These are phyloP conservation scores for Ruditapes philippinarum DNA, from an alignment of 1,140 invertebrate genomes.

Conservation along the genomic window DNA sequence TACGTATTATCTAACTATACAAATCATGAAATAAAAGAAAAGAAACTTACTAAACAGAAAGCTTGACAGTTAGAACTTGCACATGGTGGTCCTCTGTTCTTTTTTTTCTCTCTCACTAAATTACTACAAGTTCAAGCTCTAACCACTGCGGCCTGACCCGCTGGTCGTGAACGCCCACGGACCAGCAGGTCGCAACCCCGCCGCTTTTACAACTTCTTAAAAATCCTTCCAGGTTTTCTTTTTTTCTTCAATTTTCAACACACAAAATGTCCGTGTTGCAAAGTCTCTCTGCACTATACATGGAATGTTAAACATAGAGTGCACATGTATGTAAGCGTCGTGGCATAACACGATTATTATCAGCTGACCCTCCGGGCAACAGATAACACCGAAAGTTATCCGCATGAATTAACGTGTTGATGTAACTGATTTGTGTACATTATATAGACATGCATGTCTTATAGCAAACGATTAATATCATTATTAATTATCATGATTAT, in stretches of 20 bases:
- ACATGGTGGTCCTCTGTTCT: no score
- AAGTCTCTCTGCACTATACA: background rate
- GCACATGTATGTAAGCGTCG: no score
- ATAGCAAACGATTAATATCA: no score
- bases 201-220: background rate
- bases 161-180: background rate
- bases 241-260: background rate
- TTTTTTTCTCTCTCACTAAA: no score
- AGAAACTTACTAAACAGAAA: no score
- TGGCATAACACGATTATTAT: background rate
- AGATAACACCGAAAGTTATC: background rate
- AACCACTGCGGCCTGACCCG: background rate
- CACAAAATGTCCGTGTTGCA: background rate
- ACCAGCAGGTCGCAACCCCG: background rate
- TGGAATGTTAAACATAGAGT: background rate
- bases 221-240: background rate
- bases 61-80: no score
- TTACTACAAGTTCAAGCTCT: background rate
- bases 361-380: background rate
- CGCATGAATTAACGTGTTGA: background rate
- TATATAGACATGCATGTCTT: no score
- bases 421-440: no score
- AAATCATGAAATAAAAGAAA: no score
- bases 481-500: no score
- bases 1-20: no score